These are phyloP conservation scores for Calameuta filiformis DNA, from an alignment of 2,888 invertebrate genomes.

Conservation along the genomic window DNA sequence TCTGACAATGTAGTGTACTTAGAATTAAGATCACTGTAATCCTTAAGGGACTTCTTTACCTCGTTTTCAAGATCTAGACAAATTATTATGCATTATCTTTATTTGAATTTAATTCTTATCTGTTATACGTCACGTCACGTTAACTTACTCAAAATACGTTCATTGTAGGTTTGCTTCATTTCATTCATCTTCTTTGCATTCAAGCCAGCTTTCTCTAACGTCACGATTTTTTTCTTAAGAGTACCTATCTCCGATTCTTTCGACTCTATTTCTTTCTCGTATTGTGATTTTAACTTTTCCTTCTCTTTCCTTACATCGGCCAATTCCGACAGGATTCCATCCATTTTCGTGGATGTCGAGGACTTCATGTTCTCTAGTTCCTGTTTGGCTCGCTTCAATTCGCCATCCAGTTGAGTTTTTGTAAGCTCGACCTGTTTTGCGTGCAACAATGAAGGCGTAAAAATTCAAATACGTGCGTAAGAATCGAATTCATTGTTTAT, in stretches of 20 bases:
- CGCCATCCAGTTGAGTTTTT: conserved; percentile 69
- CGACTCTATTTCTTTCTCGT: conserved; percentile 80
- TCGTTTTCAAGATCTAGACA: conserved; percentile 74
- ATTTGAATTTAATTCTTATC: not conserved
- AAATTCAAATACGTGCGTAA: not conserved
- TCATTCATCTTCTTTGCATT: conserved; percentile 75
- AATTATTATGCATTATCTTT: not conserved
- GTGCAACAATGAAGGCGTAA: not conserved
- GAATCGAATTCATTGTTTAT: not conserved
- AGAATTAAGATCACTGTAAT: conserved; percentile 82
- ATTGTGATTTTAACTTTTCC: conserved; percentile 75
- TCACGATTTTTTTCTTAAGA: conserved; percentile 79
- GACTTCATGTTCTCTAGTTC: conserved; percentile 69
- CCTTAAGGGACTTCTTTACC: conserved; percentile 75
- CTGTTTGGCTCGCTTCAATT: conserved; percentile 72
- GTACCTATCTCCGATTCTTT: conserved; percentile 82
- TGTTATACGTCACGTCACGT: conserved; percentile 37
- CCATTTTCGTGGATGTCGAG: conserved; percentile 66
- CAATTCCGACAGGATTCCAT: conserved; percentile 68
- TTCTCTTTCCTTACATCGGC: conserved; percentile 70
- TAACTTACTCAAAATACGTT: conserved; percentile 75
- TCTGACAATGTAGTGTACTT: conserved; percentile 88
- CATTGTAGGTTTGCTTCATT: conserved; percentile 76
- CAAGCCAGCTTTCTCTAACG: conserved; percentile 73
- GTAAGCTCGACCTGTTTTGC: conserved; percentile 70